A percentile compares a stretch with the other conserved stretches of the same genome.
These are phyloP conservation scores for Lochmaea crataegi DNA, from an alignment of 2,888 invertebrate species.

Conservation along the genomic window DNA sequence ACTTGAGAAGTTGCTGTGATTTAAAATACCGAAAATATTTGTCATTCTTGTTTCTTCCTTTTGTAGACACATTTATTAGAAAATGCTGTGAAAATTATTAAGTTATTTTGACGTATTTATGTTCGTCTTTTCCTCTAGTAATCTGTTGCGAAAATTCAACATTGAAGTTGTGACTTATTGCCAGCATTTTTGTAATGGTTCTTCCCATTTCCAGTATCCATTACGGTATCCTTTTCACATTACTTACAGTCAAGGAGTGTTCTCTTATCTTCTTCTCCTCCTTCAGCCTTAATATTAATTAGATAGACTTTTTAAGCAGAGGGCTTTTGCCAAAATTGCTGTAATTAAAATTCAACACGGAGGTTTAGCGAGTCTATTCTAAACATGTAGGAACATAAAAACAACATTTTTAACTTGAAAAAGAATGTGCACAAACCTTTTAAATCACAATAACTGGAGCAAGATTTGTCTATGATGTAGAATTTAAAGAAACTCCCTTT, in stretches of 20 bases:
- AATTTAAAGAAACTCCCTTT: no score
- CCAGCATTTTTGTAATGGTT: conserved; percentile 9
- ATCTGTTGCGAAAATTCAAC: background rate
- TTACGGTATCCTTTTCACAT: conserved; percentile 24
- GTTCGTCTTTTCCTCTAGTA: background rate
- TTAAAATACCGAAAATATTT: conserved; percentile 3
- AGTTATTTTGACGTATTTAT: background rate
- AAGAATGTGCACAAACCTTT: no score
- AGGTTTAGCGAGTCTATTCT: conserved; percentile 23
- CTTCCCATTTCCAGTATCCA: conserved; percentile 13
- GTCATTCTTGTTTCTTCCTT: background rate
- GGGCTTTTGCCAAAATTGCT: conserved; percentile 20
- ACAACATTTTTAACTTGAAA: no score
- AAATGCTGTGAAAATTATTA: conserved; percentile 4
- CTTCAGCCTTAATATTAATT: conserved; percentile 21
- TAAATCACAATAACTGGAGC: no score
- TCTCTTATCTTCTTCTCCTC: background rate
- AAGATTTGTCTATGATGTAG: no score
- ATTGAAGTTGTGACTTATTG: background rate
- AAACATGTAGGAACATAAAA: conserved; percentile 13
- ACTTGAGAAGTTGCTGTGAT: background rate
- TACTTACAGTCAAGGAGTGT: background rate
- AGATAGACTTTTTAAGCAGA: conserved; percentile 24
- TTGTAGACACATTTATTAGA: background rate
- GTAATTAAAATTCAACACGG: conserved; percentile 28